Percentiles rank a stretch among this genome's conserved stretches.
These are phyloP conservation scores for Anguilla megastoma DNA, from an alignment of 2,797 vertebrate species.

Conservation along the genomic window DNA sequence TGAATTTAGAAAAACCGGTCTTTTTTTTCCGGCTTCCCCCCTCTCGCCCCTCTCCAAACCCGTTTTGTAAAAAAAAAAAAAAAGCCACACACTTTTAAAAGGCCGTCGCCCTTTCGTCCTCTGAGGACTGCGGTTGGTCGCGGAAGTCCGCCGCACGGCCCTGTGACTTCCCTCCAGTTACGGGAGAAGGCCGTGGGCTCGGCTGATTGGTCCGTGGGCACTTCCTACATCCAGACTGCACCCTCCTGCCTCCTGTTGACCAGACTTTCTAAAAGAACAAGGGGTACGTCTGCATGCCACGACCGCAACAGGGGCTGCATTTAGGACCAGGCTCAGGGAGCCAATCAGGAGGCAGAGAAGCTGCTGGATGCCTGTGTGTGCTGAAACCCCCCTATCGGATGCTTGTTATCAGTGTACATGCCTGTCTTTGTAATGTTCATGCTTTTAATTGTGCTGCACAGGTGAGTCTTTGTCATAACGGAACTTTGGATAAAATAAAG, in stretches of 20 bases:
- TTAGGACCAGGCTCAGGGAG: neutral
- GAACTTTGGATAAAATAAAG: neutral
- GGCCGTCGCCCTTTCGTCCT: too few relatives aligned
- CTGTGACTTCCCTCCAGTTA: neutral
- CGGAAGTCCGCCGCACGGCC: neutral
- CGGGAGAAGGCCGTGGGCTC: neutral
- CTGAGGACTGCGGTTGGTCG: neutral
- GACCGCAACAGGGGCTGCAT: neutral
- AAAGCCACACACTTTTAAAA: neutral
- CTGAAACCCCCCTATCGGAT: too few relatives aligned
- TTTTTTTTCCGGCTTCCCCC: neutral
- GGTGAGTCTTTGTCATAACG: neutral
- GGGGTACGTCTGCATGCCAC: neutral
- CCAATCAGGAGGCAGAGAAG: neutral
- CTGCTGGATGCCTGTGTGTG: neutral
- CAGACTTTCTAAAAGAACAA: neutral
- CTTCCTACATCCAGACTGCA: conserved; percentile 19
- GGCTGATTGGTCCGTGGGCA: neutral
- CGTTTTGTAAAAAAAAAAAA: neutral
- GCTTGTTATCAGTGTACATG: neutral
- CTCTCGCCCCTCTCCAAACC: neutral
- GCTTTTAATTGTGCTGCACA: neutral
- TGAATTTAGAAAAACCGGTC: neutral
- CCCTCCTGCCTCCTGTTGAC: neutral
- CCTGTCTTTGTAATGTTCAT: neutral